Evolutionary conservation across 2,113 vertebrate genomes (phyloP).

Genomic region (Acrocephalus arundinaceus): DNA sequence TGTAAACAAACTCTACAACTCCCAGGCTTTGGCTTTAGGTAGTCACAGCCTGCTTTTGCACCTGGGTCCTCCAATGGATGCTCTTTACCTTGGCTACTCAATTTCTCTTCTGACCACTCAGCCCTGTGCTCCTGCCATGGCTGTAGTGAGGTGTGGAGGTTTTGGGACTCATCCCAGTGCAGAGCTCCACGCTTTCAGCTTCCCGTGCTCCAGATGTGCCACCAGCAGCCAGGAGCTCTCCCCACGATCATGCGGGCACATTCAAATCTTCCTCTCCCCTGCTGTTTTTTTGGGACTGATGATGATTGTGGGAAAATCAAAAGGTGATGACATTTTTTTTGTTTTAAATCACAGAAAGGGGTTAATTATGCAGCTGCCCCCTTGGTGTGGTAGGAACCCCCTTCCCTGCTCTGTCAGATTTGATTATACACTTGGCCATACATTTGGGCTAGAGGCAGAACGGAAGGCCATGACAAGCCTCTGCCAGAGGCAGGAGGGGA

Average conservation of each 20-base stretch:
- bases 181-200: background rate
- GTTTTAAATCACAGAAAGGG: background rate
- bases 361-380: background rate
- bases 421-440: no score
- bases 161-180: background rate
- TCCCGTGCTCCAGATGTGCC: background rate
- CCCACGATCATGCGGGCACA: fast-evolving
- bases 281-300: background rate
- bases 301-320: background rate
- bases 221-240: fast-evolving
- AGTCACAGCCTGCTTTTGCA: background rate
- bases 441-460: fast-evolving
- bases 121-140: background rate
- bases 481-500: background rate
- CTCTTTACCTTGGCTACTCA: background rate
- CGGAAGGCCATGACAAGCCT: background rate
- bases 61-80: background rate
- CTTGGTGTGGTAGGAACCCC: background rate
- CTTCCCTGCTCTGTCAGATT: background rate
- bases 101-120: background rate
- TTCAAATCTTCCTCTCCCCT: background rate
- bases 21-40: background rate
- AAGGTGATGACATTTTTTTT: background rate
- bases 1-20: background rate
- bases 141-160: background rate